These are phyloP conservation scores for Myzus persicae DNA, from an alignment of 1,140 invertebrate genomes.

Conservation along the genomic window DNA sequence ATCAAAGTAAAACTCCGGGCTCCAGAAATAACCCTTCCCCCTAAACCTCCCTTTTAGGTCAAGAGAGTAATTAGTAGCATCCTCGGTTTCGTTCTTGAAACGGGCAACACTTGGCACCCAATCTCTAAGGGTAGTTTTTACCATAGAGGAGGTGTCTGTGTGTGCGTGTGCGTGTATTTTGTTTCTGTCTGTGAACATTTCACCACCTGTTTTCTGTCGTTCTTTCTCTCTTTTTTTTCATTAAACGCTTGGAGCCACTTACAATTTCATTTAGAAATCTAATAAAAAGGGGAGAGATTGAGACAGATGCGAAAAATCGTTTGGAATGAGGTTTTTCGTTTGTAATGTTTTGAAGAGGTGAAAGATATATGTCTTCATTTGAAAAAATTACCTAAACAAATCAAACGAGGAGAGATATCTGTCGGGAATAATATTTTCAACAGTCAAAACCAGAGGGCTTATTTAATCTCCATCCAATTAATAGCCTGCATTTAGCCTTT, in stretches of 20 bases:
- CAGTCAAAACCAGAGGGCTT: constrained; percentile 55
- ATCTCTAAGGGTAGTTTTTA: constrained; percentile 56
- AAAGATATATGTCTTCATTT: constrained; percentile 39
- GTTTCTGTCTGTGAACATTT: constrained; percentile 57
- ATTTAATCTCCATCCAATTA: constrained; percentile 52
- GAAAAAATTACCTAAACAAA: constrained; percentile 54
- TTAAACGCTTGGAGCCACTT: constrained; percentile 50
- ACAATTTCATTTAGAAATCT: constrained; percentile 55
- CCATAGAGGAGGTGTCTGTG: constrained; percentile 36
- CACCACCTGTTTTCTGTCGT: constrained; percentile 57
- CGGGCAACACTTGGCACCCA: constrained; percentile 58
- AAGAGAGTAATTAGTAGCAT: constrained; percentile 59
- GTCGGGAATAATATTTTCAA: constrained; percentile 53
- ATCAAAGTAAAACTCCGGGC: constrained; percentile 54
- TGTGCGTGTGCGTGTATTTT: constrained; percentile 33
- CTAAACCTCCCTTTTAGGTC: constrained; percentile 50
- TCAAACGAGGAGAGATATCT: constrained; percentile 34
- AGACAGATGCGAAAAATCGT: constrained; percentile 58
- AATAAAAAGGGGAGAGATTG: constrained; percentile 55
- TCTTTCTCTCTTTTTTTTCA: constrained; percentile 45
- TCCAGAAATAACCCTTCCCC: constrained; percentile 46
- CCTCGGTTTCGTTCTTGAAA: constrained; percentile 52
- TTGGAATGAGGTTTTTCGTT: constrained; percentile 20
- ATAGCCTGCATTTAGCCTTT: constrained; percentile 56
- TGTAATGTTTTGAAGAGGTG: constrained; percentile 51